These are phyloP conservation scores for Daboia siamensis DNA, from an alignment of 2,113 vertebrate species.

Conservation along the genomic window DNA sequence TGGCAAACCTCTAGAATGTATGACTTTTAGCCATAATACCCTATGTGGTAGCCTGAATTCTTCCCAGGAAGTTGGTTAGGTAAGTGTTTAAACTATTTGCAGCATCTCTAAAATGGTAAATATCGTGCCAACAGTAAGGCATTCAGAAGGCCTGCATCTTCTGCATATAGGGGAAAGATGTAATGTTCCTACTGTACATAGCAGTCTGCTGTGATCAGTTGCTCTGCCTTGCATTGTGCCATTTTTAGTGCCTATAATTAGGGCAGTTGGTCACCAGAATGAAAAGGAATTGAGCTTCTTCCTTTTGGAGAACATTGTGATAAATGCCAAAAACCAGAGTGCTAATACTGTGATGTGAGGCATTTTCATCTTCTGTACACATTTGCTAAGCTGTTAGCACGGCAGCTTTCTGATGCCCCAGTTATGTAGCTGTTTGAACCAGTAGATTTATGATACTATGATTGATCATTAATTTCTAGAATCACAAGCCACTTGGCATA, in stretches of 20 bases:
- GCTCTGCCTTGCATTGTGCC: not conserved
- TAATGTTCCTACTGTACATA: not conserved
- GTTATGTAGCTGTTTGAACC: conserved; percentile 22
- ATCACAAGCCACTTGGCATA: conserved; percentile 1
- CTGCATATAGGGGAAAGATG: not conserved
- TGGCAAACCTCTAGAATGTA: not conserved
- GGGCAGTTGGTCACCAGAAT: not conserved
- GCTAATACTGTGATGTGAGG: conserved; percentile 4
- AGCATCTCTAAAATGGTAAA: not conserved
- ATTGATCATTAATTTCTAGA: accelerated
- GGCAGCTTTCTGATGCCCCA: conserved; percentile 24
- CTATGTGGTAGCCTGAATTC: not conserved
- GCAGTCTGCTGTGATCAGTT: not conserved
- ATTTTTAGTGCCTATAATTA: accelerated
- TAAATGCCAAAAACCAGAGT: not conserved
- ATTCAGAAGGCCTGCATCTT: not conserved
- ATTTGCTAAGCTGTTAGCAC: not conserved
- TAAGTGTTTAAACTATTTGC: not conserved
- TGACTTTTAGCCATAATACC: not conserved
- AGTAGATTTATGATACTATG: not conserved
- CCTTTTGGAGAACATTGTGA: conserved; percentile 21
- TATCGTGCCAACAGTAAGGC: not conserved
- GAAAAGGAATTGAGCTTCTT: not conserved
- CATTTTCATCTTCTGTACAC: conserved; percentile 1
- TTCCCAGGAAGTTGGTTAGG: not conserved